Evolutionary conservation across 2,113 vertebrate species (phyloP).

Genomic region (Aythya baeri): DNA sequence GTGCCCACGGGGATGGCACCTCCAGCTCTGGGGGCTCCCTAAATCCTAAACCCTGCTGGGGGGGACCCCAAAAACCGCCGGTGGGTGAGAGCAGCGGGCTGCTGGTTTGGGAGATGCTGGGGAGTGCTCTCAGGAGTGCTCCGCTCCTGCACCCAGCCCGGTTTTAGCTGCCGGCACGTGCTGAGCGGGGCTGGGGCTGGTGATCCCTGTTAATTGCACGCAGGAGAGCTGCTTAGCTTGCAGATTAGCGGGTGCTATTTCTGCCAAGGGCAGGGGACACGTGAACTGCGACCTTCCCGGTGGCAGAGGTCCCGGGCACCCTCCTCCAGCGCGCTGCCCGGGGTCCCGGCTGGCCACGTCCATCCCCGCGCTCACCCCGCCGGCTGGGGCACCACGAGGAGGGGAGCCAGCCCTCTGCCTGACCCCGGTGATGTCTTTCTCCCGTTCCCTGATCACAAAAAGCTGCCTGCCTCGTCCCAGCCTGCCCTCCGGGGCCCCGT

Average conservation of each 20-base stretch:
- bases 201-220: conserved; percentile 57
- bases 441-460: neutral
- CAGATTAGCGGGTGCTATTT: conserved; percentile 44
- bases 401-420: neutral
- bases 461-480: neutral
- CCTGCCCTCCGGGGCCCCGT: rapidly evolving
- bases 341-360: neutral
- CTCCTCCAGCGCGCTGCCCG: rapidly evolving
- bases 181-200: rapidly evolving
- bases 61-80: neutral
- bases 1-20: rapidly evolving
- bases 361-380: rapidly evolving
- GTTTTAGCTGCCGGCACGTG: neutral
- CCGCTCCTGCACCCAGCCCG: neutral
- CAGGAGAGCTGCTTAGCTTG: conserved; percentile 52
- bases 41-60: too few relatives aligned
- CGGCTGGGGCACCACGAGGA: too few relatives aligned
- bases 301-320: neutral
- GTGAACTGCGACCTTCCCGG: conserved; percentile 32
- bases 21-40: neutral
- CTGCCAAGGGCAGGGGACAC: conserved; percentile 40
- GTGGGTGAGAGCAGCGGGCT: neutral
- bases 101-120: neutral
- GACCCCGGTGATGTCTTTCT: neutral
- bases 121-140: neutral